Percentiles rank a stretch among this genome's conserved stretches.
Conservation (phyloP, 2,113 vertebrate species). For the Pleuronectes platessa region DNA sequence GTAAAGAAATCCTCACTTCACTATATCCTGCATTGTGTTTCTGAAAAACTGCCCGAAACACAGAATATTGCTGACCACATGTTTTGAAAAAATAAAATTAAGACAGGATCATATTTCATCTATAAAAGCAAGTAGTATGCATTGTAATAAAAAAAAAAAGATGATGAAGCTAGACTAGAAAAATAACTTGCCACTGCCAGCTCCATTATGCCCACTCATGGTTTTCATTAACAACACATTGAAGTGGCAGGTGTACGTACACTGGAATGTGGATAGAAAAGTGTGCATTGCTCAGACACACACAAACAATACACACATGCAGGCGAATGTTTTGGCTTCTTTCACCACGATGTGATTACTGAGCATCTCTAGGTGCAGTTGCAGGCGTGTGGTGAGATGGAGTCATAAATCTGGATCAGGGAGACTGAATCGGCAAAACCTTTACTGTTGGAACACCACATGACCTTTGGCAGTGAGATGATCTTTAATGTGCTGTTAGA, state of each 20-base stretch:
- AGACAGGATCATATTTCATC: slow-evolving; percentile 26
- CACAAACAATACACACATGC: not conserved
- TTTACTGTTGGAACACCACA: too few relatives aligned
- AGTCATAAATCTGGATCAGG: slow-evolving; percentile 50
- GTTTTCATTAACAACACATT: slow-evolving; percentile 33
- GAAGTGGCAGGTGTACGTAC: not conserved
- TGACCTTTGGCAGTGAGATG: too few relatives aligned
- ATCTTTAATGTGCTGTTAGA: too few relatives aligned
- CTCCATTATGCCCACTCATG: not conserved
- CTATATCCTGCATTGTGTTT: slow-evolving; percentile 12
- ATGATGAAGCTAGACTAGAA: slow-evolving; percentile 23
- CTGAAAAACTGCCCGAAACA: slow-evolving; percentile 24
- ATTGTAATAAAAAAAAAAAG: slow-evolving; percentile 6
- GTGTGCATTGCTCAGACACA: not conserved
- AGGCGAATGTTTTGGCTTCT: slow-evolving; percentile 13
- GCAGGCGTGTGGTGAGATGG: slow-evolving; percentile 28
- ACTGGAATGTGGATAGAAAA: not conserved
- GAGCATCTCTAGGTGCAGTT: slow-evolving; percentile 28
- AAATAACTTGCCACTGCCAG: slow-evolving; percentile 22
- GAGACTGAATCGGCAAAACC: slow-evolving; percentile 26
- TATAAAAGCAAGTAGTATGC: not conserved
- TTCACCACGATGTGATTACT: slow-evolving; percentile 49
- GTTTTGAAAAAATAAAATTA: not conserved
- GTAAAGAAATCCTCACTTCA: not conserved
- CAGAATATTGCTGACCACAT: slow-evolving; percentile 46